Evolutionary conservation across 2,888 invertebrate species (phyloP).

Genomic region (Polydrusus cervinus): DNA sequence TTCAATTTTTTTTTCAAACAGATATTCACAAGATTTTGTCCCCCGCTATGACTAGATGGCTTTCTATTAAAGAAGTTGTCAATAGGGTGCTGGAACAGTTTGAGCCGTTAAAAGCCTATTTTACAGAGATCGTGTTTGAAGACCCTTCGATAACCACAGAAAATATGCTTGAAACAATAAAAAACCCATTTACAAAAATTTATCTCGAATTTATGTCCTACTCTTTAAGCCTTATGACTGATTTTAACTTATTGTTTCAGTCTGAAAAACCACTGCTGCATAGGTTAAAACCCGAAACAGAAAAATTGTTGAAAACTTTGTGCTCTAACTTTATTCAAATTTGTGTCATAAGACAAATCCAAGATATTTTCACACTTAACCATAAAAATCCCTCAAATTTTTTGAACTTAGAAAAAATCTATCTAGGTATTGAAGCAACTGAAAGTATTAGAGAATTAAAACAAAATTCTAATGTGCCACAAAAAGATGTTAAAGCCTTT

Average conservation of each 20-base stretch:
- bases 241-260: conserved; percentile 59
- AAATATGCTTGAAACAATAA: conserved; percentile 55
- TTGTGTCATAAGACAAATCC: neutral
- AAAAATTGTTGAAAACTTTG: conserved; percentile 29
- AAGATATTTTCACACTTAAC: conserved; percentile 27
- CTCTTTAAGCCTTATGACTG: conserved; percentile 55
- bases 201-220: conserved; percentile 62
- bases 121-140: conserved; percentile 57
- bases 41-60: conserved; percentile 60
- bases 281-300: conserved; percentile 36
- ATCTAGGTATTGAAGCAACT: conserved; percentile 34
- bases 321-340: conserved; percentile 28
- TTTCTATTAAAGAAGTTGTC: conserved; percentile 64
- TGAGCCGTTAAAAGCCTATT: conserved; percentile 61
- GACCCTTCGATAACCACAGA: conserved; percentile 60
- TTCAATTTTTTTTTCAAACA: conserved; percentile 13
- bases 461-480: conserved; percentile 5
- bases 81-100: conserved; percentile 65
- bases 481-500: conserved; percentile 31
- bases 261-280: conserved; percentile 30
- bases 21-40: conserved; percentile 20
- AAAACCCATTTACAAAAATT: conserved; percentile 59
- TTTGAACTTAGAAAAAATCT: conserved; percentile 28
- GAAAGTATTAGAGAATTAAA: conserved; percentile 31
- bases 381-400: conserved; percentile 26